Conservation (phyloP, 2,888 invertebrate species). For the Drosophila mettleri region DNA sequence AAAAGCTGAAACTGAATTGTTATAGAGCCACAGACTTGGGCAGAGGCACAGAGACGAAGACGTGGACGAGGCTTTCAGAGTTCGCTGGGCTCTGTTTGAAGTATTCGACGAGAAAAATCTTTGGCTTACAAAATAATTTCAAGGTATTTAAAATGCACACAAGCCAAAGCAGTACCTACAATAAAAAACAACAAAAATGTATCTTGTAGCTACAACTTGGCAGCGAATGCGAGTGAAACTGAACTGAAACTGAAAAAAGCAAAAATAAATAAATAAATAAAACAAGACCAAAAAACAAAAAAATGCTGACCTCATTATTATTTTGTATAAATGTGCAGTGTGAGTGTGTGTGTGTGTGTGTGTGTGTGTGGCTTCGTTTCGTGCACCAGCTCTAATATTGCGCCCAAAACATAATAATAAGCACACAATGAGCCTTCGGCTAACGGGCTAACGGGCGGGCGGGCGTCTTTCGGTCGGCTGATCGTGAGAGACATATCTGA, state of each 20-base stretch:
- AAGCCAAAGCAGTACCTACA: slow-evolving; percentile 56
- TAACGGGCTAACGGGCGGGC: not conserved
- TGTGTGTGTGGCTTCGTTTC: slow-evolving; percentile 54
- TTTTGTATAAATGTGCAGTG: slow-evolving; percentile 58
- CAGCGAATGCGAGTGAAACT: slow-evolving; percentile 66
- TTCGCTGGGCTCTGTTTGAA: slow-evolving; percentile 35
- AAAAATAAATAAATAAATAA: slow-evolving; percentile 52
- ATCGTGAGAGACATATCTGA: slow-evolving; percentile 35
- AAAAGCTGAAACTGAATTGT: slow-evolving; percentile 35
- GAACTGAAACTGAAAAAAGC: slow-evolving; percentile 53
- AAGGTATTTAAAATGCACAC: slow-evolving; percentile 76
- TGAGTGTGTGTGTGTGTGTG: not conserved
- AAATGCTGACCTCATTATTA: slow-evolving; percentile 78
- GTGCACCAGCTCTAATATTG: slow-evolving; percentile 73
- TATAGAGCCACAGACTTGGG: slow-evolving; percentile 15
- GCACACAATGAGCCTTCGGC: slow-evolving; percentile 40
- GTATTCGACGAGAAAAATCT: slow-evolving; percentile 60
- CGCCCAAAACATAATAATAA: slow-evolving; percentile 59
- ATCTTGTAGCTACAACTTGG: slow-evolving; percentile 75
- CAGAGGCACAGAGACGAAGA: slow-evolving; percentile 7
- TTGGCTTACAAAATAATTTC: slow-evolving; percentile 65
- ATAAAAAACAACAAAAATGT: slow-evolving; percentile 51
- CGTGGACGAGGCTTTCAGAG: slow-evolving; percentile 6
- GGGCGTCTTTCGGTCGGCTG: not conserved
- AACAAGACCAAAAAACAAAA: slow-evolving; percentile 42